Evolutionary conservation across 2,797 vertebrate genomes (phyloP), one percentile per base, ranked within the genome.

Genomic region (Petrocephalus schoutedeni): DNA sequence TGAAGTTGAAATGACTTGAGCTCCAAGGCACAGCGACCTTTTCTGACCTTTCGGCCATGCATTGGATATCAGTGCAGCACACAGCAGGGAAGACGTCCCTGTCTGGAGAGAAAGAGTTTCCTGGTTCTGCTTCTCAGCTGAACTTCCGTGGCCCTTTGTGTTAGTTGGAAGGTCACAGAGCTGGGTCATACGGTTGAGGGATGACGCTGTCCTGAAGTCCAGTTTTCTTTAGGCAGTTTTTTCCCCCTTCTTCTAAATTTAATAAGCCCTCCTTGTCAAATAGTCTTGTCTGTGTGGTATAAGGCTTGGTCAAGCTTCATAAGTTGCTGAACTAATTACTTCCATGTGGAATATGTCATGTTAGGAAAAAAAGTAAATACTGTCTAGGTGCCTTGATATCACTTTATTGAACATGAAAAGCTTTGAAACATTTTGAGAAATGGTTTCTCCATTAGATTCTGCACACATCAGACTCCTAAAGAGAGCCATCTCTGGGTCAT

Each of bases 61-160:
- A 0, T 84, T 84, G 54, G 82, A 21, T 28, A 28, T 10, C 82
- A 28, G 19, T 53, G 49, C 41, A 51, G 77, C 49, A 28, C 51
- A 21, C 82, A 53, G 82, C 82, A 23, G 82, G 82, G 21, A 14
- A 53, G 10, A 32, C 0, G 5, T 14, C 12, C 10, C 41, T 28
- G 0, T 49, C 7, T 12, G 45, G 49, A 23, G 21, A 12, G 21
- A 83, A 49, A 83, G 80, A 8, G 21, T 28, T 84, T 82, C 77
- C 49, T 53, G 41, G 41, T 82, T 82, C 21, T 51, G 82, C 82
- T 49, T 5, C 51, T 84, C n/a, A 23, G 57, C 56, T 41, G 54
- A 32, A 12, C 10, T 86, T 93, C 92, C 94, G 91, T 92, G 91
- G 80, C 77, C 53, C 91, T 93, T 94, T 94, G 92, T 94, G 2